Evolutionary conservation across 1,140 invertebrate genomes (phyloP), one percentile per base, ranked within the genome.

Genomic region (Charaxes varanes): DNA sequence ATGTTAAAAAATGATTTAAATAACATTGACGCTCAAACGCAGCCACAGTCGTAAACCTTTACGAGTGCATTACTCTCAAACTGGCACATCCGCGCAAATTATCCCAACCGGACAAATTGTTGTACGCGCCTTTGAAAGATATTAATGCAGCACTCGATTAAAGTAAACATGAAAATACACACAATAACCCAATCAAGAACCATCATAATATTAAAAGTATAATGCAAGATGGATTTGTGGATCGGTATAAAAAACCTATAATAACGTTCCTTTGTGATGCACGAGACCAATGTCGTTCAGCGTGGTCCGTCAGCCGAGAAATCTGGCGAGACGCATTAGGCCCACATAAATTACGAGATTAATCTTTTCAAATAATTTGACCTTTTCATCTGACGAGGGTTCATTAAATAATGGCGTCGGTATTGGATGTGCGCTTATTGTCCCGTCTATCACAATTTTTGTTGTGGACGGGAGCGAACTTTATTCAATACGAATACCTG

Each of bases 341-440:
- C 69, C 65, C 71, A 70, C 73, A 82, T 82, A 73, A 73, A 68
- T 82, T 74, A 82, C 63, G 54, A 78, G 78, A 78, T 82, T 82
- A 82, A 82, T 82, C 76, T 80, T 78, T 80, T 74, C 69, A 82
- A 80, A 80, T 74, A 78, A 82, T 82, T 78, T 80, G 78, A 82
- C 76, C 78, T 82, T 76, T 78, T 68, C 69, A 82, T 77, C 66
- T 78, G 78, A 80, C 78, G 73, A 82, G 76, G 78, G 76, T 82
- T 80, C 71, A 82, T 82, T 80, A 78, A 82, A 77, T 82, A 82
- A 82, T 78, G 62, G 65, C 70, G 62, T 69, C 60, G 63, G 65
- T 82, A 82, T 82, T 74, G 72, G 65, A 63, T 66, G 56, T 64
- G 61, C 55, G 63, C 66, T 74, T 71, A 79, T 79, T 76, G 78